A percentile compares a stretch with the other conserved stretches of the same genome.
Conservation (phyloP, 2,888 invertebrate species). For the Limenitis camilla region DNA sequence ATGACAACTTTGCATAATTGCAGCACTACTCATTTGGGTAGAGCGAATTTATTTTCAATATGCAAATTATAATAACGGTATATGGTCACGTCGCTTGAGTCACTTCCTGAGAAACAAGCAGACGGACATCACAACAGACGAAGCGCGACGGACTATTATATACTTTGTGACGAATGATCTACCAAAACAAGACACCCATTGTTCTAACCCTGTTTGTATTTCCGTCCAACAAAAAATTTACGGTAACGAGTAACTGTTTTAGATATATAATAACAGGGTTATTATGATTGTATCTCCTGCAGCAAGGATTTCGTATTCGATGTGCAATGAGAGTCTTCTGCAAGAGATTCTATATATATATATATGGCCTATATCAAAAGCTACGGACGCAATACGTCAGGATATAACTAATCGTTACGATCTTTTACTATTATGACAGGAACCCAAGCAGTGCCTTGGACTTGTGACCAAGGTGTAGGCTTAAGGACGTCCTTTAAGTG, state of each 20-base stretch:
- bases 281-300: neutral
- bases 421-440: too few species aligned
- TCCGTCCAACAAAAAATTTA: slow-evolving; percentile 50
- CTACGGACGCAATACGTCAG: too few species aligned
- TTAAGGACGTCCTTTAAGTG: too few species aligned
- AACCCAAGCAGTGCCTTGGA: too few species aligned
- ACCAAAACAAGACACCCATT: slow-evolving; percentile 54
- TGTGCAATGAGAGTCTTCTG: too few species aligned
- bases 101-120: slow-evolving; percentile 48
- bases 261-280: slow-evolving; percentile 1
- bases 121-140: slow-evolving; percentile 33
- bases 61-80: slow-evolving; percentile 30
- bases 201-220: slow-evolving; percentile 51
- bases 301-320: too few species aligned
- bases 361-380: too few species aligned
- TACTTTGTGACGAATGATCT: slow-evolving; percentile 38
- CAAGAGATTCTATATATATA: too few species aligned
- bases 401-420: too few species aligned
- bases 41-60: slow-evolving; percentile 4
- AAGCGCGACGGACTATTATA: slow-evolving; percentile 30
- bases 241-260: slow-evolving; percentile 24
- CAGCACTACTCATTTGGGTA: neutral
- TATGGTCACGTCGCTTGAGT: slow-evolving; percentile 42
- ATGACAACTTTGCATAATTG: neutral
- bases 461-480: too few species aligned